Percentiles rank a stretch among this genome's conserved stretches.
Conservation (phyloP, 2,797 vertebrate species). For the Acanthis flammea region DNA sequence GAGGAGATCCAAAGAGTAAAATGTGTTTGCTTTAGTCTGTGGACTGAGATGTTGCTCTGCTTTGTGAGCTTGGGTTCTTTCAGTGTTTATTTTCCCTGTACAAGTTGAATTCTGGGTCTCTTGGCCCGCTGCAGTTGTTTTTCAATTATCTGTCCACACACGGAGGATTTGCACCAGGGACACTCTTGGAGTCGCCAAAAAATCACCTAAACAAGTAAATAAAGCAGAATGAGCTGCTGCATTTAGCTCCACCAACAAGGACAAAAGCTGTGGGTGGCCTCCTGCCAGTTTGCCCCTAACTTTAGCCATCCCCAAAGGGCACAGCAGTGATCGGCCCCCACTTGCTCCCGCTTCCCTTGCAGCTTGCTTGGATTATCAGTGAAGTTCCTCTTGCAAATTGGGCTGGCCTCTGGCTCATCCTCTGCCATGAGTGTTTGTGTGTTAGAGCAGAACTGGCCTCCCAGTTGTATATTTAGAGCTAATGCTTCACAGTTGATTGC, state of each 20-base stretch:
- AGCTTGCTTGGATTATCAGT: neutral
- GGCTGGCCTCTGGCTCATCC: neutral
- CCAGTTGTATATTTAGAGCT: conserved; percentile 43
- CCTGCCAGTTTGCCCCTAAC: neutral
- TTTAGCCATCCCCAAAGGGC: neutral
- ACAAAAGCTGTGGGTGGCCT: neutral
- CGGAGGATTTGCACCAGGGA: neutral
- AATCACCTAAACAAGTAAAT: conserved; percentile 3
- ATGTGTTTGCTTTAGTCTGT: neutral
- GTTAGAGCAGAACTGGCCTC: conserved; percentile 34
- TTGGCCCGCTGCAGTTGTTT: neutral
- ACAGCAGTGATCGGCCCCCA: neutral
- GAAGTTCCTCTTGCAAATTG: neutral
- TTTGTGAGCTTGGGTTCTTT: neutral
- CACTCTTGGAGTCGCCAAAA: neutral
- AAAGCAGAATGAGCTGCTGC: neutral
- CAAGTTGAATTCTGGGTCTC: neutral
- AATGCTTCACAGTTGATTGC: conserved; percentile 44
- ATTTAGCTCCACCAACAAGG: neutral
- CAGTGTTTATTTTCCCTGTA: conserved; percentile 10
- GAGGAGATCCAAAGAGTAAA: neutral
- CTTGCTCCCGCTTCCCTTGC: neutral
- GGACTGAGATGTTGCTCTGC: neutral
- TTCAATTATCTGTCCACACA: neutral
- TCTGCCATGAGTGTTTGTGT: neutral